Percentiles rank a stretch among this genome's conserved stretches.
phyloP scores from a whole-genome alignment of 2,797 vertebrate species.

The Lithobates sylvaticus region DNA sequence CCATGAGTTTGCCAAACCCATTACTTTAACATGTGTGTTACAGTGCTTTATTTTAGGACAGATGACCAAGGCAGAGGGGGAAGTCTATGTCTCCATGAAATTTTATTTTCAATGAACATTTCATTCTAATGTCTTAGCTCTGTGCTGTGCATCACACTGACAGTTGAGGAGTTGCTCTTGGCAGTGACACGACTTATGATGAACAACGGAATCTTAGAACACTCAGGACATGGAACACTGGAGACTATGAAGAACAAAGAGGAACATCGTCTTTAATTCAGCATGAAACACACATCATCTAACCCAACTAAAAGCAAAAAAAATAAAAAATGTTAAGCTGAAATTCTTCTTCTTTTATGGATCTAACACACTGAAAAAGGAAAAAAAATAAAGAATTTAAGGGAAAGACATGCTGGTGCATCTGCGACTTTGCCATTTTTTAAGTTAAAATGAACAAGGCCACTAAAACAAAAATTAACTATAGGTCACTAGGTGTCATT shows the following conservation, averaged over 20 bases:
- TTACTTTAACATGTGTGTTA: conserved; percentile 46
- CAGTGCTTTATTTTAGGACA: conserved; percentile 22
- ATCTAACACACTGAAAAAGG: no score
- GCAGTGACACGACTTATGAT: conserved; percentile 8
- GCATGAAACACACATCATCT: background rate
- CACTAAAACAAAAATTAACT: no score
- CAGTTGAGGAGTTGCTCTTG: conserved; percentile 28
- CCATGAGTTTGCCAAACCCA: conserved; percentile 44
- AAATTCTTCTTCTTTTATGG: no score
- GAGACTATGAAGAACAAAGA: background rate
- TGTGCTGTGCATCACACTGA: background rate
- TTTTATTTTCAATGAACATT: conserved; percentile 8
- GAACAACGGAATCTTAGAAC: conserved; percentile 17
- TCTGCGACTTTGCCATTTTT: no score
- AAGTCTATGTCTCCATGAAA: background rate
- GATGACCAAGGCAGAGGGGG: conserved; percentile 29
- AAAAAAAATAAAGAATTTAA: no score
- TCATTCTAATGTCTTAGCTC: conserved; percentile 2
- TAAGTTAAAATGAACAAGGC: no score
- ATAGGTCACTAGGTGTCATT: no score
- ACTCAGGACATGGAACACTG: conserved; percentile 3
- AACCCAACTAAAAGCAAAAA: background rate
- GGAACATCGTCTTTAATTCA: background rate
- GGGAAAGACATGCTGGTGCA: no score
- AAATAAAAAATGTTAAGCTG: background rate